Evolutionary conservation across 2,113 vertebrate genomes (phyloP).

Genomic region (Indicator indicator): DNA sequence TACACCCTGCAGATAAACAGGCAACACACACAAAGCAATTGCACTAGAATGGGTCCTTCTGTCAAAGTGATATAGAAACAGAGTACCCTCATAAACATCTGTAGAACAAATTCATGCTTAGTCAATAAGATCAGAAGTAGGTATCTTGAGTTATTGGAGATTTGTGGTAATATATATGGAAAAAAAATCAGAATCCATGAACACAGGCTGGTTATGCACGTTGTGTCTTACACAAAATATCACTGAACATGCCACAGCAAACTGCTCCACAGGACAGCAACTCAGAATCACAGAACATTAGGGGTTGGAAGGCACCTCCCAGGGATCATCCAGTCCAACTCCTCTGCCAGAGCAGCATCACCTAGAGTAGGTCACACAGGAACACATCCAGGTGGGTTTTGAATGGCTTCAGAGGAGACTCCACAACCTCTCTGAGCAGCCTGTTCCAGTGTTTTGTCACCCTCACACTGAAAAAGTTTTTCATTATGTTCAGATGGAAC

Average conservation of each 20-base stretch:
- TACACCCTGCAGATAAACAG: conserved; percentile 1
- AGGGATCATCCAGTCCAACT: too few species aligned
- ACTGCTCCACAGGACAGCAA: neutral
- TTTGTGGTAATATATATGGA: neutral
- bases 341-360: too few species aligned
- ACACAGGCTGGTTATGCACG: neutral
- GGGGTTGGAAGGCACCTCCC: too few species aligned
- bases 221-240: neutral
- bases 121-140: neutral
- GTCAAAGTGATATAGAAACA: conserved; percentile 6
- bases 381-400: too few species aligned
- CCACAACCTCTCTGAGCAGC: too few species aligned
- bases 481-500: too few species aligned
- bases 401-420: too few species aligned
- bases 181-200: neutral
- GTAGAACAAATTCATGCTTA: neutral
- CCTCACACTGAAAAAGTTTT: too few species aligned
- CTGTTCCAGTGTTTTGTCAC: too few species aligned
- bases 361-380: too few species aligned
- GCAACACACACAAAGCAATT: conserved; percentile 38
- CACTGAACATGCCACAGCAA: neutral
- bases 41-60: conserved; percentile 27
- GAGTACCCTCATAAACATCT: conserved; percentile 13
- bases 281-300: too few species aligned
- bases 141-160: neutral